These are phyloP conservation scores for Pteromalus puparum DNA, from an alignment of 1,140 invertebrate genomes.

Conservation along the genomic window DNA sequence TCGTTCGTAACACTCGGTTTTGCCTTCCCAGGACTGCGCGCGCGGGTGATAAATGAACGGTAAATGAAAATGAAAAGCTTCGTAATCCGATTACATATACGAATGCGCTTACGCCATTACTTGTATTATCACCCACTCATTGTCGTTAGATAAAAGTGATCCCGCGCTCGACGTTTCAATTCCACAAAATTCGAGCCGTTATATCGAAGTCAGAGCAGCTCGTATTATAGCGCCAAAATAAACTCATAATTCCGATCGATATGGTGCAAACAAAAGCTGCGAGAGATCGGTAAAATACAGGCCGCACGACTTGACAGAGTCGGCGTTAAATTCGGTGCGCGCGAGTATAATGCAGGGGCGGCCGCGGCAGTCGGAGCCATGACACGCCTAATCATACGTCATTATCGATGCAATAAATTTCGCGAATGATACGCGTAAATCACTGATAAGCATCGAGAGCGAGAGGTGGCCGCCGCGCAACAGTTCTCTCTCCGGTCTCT, in stretches of 20 bases:
- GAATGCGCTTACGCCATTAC: not conserved
- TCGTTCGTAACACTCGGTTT: too few relatives aligned
- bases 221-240: not conserved
- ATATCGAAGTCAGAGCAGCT: not conserved
- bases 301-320: slow-evolving; percentile 10
- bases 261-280: not conserved
- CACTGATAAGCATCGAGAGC: slow-evolving; percentile 33
- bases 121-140: not conserved
- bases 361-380: not conserved
- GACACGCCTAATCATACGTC: slow-evolving; percentile 34
- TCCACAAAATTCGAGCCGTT: not conserved
- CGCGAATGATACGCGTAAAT: slow-evolving; percentile 38
- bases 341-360: not conserved
- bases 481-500: not conserved
- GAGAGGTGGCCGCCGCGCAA: slow-evolving; percentile 14
- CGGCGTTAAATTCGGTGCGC: slow-evolving; percentile 3
- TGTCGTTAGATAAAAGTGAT: not conserved
- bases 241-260: not conserved
- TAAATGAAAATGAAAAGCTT: not conserved
- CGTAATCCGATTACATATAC: not conserved
- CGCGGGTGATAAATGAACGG: not conserved
- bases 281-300: too few relatives aligned
- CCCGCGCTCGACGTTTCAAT: not conserved
- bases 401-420: slow-evolving; percentile 40
- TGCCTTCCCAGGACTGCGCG: not conserved